Evolutionary conservation across 2,888 invertebrate genomes (phyloP), one percentile per base, ranked within the genome.

Genomic region (Bugula neritina): DNA sequence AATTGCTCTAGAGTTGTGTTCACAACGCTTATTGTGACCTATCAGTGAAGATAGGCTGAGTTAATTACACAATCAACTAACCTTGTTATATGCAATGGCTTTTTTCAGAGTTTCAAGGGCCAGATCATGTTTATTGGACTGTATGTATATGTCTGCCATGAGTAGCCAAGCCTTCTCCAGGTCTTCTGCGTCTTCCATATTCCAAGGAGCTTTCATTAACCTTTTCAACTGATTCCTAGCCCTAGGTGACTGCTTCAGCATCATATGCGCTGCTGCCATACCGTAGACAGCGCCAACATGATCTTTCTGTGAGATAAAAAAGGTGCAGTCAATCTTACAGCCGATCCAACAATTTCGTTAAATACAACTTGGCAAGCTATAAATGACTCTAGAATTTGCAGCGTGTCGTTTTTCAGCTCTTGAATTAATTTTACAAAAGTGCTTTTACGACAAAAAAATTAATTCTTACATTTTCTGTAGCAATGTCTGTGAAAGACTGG

Each of bases 141-240:
- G 90, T 71, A 92, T 88, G 80, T 92, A 95, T 76, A 91, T 90
- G 75, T 97, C 96, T 0, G 94, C 92, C n/a, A 97, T 86, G 69
- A 97, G 87, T 5, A 98, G 83, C 98, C 98, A 98, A 83, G 94
- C 92, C 74, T 92, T 89, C 85, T 98, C 98, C 73, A 98, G 86
- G 79, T 96, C 94, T 80, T 97, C 96, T 0, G 96, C 94, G 79
- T 96, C 95, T 82, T 83, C 72, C 77, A 95, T 93, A 21, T 90
- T 93, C 97, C 97, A 98, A 0, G 87, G 86, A 71, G 90, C 89
- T 76, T 93, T 92, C 0, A 91, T 89, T 25, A 97, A 89, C 35
- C 94, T 87, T 84, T 98, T 98, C 71, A 99, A 83, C 78, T 95
- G 92, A 82, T 93, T 94, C 78, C 95, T 90, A 0, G 97, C 96